phyloP scores from a whole-genome alignment of 2,888 invertebrate genomes.

The Branchinecta sandiegonensis region DNA sequence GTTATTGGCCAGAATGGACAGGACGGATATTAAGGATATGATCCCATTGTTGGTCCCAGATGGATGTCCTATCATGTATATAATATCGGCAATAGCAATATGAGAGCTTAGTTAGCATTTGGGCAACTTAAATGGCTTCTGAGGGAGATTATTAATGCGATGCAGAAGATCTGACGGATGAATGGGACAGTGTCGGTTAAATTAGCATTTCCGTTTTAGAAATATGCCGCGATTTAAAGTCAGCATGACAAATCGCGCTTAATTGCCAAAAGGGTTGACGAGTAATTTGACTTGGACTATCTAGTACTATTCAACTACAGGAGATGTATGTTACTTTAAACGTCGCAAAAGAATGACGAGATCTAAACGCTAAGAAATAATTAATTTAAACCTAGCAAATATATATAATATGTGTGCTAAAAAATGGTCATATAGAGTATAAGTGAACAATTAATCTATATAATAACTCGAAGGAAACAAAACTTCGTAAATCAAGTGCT shows the following conservation, averaged over 20 bases:
- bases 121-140: constrained; percentile 5
- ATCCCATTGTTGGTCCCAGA: constrained; percentile 4
- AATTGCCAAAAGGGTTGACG: not conserved
- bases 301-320: not conserved
- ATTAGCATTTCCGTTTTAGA: not conserved
- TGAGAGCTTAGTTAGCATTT: constrained; percentile 2
- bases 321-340: not conserved
- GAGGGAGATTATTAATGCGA: constrained; percentile 4
- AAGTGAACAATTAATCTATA: too few species aligned
- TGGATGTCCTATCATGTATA: constrained; percentile 11
- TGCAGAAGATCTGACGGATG: not conserved
- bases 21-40: not conserved
- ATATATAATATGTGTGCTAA: too few species aligned
- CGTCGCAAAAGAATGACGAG: too few species aligned
- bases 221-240: not conserved
- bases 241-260: not conserved
- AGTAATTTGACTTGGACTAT: not conserved
- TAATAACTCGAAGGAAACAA: too few species aligned
- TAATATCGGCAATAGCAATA: constrained; percentile 12
- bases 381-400: too few species aligned
- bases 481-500: too few species aligned
- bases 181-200: not conserved
- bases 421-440: too few species aligned
- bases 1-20: not conserved
- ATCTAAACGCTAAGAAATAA: too few species aligned